phyloP scores from a whole-genome alignment of 2,113 vertebrate species.

The Notiomystis cincta region DNA sequence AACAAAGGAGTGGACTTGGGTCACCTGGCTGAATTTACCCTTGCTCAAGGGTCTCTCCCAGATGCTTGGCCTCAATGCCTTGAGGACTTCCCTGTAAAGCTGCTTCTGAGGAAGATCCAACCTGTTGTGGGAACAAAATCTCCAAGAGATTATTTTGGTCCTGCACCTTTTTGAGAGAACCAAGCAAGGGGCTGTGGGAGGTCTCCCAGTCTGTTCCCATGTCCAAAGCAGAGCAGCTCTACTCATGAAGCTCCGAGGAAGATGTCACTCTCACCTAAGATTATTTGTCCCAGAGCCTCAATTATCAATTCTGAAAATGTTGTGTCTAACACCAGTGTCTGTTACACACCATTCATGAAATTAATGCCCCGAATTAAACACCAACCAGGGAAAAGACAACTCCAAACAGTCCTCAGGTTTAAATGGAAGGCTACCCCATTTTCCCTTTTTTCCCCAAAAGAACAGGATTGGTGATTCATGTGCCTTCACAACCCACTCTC shows the following conservation, averaged over 20 bases:
- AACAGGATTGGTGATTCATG: neutral
- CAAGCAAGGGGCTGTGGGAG: neutral
- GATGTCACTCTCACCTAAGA: fast-evolving
- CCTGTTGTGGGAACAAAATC: neutral
- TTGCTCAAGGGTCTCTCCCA: neutral
- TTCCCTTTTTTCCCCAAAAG: neutral
- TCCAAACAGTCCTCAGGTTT: neutral
- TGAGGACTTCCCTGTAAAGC: neutral
- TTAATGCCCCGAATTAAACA: neutral
- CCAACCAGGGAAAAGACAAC: neutral
- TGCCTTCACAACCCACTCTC: neutral
- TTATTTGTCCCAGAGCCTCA: neutral
- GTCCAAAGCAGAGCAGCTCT: neutral
- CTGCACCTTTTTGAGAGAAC: neutral
- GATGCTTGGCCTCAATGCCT: neutral
- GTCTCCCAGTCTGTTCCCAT: neutral
- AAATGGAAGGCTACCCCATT: fast-evolving
- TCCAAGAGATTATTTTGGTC: neutral
- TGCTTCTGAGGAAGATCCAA: neutral
- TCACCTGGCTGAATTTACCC: neutral
- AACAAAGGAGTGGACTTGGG: neutral
- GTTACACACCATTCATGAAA: neutral
- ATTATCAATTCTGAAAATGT: neutral
- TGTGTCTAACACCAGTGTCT: neutral
- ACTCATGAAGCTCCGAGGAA: neutral